These are phyloP conservation scores for Alloplasta piceator DNA, from an alignment of 2,888 invertebrate species.

Conservation along the genomic window DNA sequence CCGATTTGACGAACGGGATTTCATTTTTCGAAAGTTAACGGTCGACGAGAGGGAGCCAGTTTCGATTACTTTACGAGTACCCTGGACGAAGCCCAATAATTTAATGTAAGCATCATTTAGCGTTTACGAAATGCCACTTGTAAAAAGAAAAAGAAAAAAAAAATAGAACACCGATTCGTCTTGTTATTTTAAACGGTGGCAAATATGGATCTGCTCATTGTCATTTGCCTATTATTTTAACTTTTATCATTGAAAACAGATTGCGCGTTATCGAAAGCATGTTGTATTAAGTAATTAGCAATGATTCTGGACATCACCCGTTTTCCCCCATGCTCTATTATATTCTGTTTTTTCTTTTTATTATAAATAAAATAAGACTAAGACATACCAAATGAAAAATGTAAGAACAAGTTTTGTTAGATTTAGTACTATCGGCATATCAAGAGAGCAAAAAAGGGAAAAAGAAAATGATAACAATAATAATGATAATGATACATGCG, in stretches of 20 bases:
- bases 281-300: conserved; percentile 74
- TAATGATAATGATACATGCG: conserved; percentile 72
- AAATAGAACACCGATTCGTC: conserved; percentile 23
- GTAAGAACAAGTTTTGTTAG: conserved; percentile 81
- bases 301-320: conserved; percentile 55
- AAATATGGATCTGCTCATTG: conserved; percentile 78
- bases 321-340: conserved; percentile 23
- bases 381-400: conserved; percentile 82
- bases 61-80: conserved; percentile 79
- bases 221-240: conserved; percentile 73
- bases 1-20: conserved; percentile 30
- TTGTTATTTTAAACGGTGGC: conserved; percentile 58
- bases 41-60: conserved; percentile 37
- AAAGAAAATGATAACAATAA: conserved; percentile 50
- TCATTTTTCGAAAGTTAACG: conserved; percentile 36
- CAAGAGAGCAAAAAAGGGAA: conserved; percentile 78
- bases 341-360: conserved; percentile 67
- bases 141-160: conserved; percentile 7
- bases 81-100: conserved; percentile 66
- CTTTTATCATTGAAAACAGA: conserved; percentile 70
- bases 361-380: conserved; percentile 80
- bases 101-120: conserved; percentile 50
- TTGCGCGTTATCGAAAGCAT: conserved; percentile 71
- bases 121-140: conserved; percentile 45
- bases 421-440: conserved; percentile 81